Conservation (phyloP, 2,113 vertebrate genomes). For the Colossoma macropomum region DNA sequence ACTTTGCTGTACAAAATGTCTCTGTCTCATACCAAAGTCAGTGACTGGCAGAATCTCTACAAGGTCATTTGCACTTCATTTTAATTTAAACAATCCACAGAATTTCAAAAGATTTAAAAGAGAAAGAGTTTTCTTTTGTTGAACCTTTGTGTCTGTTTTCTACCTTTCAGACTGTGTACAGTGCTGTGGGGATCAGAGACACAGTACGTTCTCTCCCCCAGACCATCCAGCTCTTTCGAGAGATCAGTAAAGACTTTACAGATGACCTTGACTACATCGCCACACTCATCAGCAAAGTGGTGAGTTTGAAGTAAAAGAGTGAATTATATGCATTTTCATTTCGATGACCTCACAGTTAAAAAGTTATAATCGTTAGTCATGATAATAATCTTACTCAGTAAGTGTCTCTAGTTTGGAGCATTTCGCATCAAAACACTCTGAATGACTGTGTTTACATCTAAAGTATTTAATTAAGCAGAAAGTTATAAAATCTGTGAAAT, state of each 20-base stretch:
- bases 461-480: no score
- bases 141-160: background rate
- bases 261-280: constrained; percentile 88
- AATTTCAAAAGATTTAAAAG: background rate
- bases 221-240: constrained; percentile 86
- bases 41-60: constrained; percentile 92
- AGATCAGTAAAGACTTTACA: constrained; percentile 86
- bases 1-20: constrained; percentile 91
- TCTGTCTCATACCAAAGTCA: constrained; percentile 88
- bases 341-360: background rate
- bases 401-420: no score
- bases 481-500: no score
- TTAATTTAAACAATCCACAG: background rate
- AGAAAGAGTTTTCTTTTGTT: background rate
- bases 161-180: constrained; percentile 81
- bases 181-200: constrained; percentile 89
- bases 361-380: no score
- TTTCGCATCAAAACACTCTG: no score
- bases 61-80: constrained; percentile 72
- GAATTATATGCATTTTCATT: background rate
- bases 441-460: no score
- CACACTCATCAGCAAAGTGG: constrained; percentile 89
- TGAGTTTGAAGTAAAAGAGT: constrained; percentile 12
- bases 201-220: constrained; percentile 84
- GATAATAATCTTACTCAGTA: no score